phyloP scores from a whole-genome alignment of 2,888 invertebrate species.

The Phortica magna region DNA sequence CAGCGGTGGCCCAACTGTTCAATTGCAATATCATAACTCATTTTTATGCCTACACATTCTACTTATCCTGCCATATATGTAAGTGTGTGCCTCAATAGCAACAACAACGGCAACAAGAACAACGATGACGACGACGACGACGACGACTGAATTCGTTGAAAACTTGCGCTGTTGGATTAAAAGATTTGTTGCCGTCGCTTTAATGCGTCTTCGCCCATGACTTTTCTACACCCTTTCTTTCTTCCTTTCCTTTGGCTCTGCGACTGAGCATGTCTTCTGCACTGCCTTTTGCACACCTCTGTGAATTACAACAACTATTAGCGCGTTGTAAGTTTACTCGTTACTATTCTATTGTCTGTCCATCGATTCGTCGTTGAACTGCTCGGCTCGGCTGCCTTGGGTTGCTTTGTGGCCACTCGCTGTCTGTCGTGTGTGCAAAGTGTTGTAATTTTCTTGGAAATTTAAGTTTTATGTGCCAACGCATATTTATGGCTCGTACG shows the following conservation, averaged over 20 bases:
- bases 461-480: constrained; percentile 65
- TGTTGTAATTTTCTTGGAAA: constrained; percentile 73
- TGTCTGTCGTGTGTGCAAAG: constrained; percentile 50
- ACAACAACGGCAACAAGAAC: not conserved
- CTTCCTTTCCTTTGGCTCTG: not conserved
- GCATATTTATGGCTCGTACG: constrained; percentile 66
- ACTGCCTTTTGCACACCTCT: constrained; percentile 31
- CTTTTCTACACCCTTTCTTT: not conserved
- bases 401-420: constrained; percentile 31
- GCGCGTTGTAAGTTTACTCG: constrained; percentile 13
- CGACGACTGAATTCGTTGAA: constrained; percentile 66
- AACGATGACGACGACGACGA: constrained; percentile 37
- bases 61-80: not conserved
- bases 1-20: constrained; percentile 72
- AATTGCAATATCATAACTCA: constrained; percentile 71
- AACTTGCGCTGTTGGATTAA: constrained; percentile 74
- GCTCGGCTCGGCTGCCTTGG: constrained; percentile 49
- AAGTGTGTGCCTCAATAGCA: not conserved
- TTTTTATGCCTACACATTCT: constrained; percentile 55
- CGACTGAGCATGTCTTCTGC: not conserved
- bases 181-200: constrained; percentile 73
- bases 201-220: constrained; percentile 44
- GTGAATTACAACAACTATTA: constrained; percentile 74
- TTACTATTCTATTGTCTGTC: constrained; percentile 38
- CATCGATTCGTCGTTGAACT: too few relatives aligned